Conservation (phyloP, 2,888 invertebrate genomes). For the Cataglyphis albicans region DNA sequence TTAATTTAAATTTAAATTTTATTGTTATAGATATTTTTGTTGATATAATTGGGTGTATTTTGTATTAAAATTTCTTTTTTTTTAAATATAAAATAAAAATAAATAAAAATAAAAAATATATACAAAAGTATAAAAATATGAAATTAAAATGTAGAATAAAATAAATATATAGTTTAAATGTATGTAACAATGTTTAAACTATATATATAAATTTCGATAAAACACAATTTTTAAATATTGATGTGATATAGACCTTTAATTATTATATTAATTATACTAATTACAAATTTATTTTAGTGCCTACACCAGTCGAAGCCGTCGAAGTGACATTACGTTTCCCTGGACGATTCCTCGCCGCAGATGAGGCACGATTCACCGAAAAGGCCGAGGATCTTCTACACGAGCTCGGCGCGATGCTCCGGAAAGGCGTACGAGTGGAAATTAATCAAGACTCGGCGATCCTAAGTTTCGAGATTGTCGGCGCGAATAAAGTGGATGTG, state of each 20-base stretch:
- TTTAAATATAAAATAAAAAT: not conserved
- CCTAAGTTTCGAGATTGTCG: conserved; percentile 87
- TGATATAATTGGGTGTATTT: not conserved
- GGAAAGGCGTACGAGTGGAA: conserved; percentile 80
- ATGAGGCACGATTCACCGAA: conserved; percentile 78
- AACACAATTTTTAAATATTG: no score
- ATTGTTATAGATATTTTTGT: not conserved
- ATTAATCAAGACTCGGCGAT: conserved; percentile 82
- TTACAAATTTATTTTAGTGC: conserved; percentile 85
- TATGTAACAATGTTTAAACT: not conserved
- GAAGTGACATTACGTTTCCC: conserved; percentile 91
- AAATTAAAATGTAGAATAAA: not conserved
- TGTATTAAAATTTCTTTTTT: not conserved
- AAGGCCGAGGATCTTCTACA: conserved; percentile 82
- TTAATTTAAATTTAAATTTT: conserved; percentile 5
- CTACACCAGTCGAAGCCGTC: conserved; percentile 91
- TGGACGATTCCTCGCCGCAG: conserved; percentile 87
- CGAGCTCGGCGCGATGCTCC: conserved; percentile 82
- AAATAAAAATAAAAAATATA: not conserved
- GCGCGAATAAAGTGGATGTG: conserved; percentile 92
- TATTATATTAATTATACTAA: not conserved
- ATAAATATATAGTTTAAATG: not conserved
- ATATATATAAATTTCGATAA: no score
- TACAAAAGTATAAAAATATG: not conserved
- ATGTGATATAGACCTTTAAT: not conserved